Base-by-base conservation (phyloP, 1,140 invertebrate genomes). In the Battus philenor region DNA sequence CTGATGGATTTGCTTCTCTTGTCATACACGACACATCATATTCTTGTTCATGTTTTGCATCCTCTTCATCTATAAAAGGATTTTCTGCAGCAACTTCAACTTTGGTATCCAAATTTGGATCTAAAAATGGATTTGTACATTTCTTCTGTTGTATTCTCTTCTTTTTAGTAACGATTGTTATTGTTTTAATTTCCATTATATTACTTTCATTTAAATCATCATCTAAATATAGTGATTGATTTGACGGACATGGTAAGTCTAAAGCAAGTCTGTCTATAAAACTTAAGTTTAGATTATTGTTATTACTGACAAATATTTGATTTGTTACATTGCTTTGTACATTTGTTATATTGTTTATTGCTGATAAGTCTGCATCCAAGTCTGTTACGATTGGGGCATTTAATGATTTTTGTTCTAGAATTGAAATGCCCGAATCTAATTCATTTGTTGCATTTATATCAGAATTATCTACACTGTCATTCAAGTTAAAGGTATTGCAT, bases 171-270 rank as follows among this genome's bases (percentile, higher is more conserved):
- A 87, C 81, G 7, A 85, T 79, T 44, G 81, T 86, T 6, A 87
- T 86, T 0, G 82, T 85, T 74, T 87, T 87, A 1, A 87, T 86
- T 61, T 87, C 86, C 84, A 87, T 87, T 11, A 86, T 87, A 39
- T 87, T 86, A 29, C 86, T 87, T 66, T 87, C 86, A 52, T 87
- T 87, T 32, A 87, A 60, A 62, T 87, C 86, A 51, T 87, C 86
- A 46, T 87, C 86, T 3, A 86, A 64, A 47, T 79, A 86, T 8
- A 86, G 50, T 1, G 78, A 83, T 49, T 83, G 72, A 31, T 79
- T 83, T 6, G 72, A 71, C 2, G 54, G 38, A 30, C 54, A 61
- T 1, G 81, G 78, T 6, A 79, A 80, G 34, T 86, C 80, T 16
- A 87, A 53, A 2, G 71, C 78, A 4, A 87, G 59, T 44, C 75